Base-by-base conservation (phyloP, 2,113 vertebrate species). In the Odocoileus virginianus region DNA sequence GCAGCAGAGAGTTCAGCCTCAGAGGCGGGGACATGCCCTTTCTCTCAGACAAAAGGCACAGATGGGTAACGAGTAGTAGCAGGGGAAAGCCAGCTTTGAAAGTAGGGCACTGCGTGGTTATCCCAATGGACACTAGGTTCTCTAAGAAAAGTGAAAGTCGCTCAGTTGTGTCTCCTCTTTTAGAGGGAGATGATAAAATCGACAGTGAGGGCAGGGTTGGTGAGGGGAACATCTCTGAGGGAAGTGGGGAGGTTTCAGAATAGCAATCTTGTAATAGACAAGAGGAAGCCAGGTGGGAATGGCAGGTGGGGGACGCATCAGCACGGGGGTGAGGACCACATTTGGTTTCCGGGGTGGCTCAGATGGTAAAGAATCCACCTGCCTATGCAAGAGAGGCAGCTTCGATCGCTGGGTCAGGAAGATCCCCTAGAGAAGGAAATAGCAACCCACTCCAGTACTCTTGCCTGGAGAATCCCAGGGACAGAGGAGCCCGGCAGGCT, bases 251-350 rank as follows among this genome's bases (percentile, higher is more conserved):
- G 52, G 23, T 79, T 43, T 60, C 23, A 28, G 52, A 86, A 88
- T 21, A 19, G 27, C 33, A 60, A 33, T 27, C 16, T 36, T 58
- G 28, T 21, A 40, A 30, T 0, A 45, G 9, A 33, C 6, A 0
- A 21, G 52, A 60, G 17, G 23, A 58, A 58, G 10, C 19, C 1
- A n/a, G 3, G 1, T 19, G 27, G 12, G 30, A 55, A n/a, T 13
- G 5, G 14, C n/a, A 28, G 21, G 14, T 7, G 3, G 40, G 7
- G 8, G 33, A 33, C 0, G 7, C 6, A 55, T 3, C 30, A 14
- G 6, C 52, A 11, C 33, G 1, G 9, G 27, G 15, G 5, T 1
- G 3, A 27, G 27, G 15, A 16, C 36, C 50, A 6, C 78, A 13
- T 43, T 7, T 43, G 36, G 71, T 43, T 76, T 43, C 71, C 1